These are phyloP conservation scores for Clepsis dumicolana DNA, from an alignment of 2,888 invertebrate genomes.

Conservation along the genomic window DNA sequence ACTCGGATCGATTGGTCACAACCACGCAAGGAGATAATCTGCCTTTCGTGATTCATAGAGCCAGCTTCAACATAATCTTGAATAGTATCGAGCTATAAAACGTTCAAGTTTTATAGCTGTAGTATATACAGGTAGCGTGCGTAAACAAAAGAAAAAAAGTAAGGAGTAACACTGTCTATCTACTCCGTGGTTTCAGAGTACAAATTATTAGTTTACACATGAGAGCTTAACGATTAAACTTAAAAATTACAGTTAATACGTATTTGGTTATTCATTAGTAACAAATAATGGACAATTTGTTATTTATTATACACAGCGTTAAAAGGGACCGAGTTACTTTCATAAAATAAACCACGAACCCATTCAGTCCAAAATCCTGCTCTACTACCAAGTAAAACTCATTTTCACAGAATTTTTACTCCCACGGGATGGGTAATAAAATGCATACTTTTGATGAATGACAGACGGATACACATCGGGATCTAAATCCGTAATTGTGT, in stretches of 20 bases:
- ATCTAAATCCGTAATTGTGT: slow-evolving; percentile 33
- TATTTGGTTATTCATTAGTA: too few relatives aligned
- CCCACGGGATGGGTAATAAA: slow-evolving; percentile 10
- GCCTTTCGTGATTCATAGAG: not conserved
- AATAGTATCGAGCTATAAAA: not conserved
- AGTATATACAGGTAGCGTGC: too few relatives aligned
- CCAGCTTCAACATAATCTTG: not conserved
- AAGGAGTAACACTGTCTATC: too few relatives aligned
- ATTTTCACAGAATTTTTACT: not conserved
- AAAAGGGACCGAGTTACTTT: not conserved
- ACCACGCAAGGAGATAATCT: not conserved
- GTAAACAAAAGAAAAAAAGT: too few relatives aligned
- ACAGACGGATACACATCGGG: slow-evolving; percentile 34
- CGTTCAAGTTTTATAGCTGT: not conserved
- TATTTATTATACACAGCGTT: too few relatives aligned
- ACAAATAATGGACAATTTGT: too few relatives aligned
- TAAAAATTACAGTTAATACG: too few relatives aligned
- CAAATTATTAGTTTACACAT: too few relatives aligned
- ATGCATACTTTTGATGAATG: slow-evolving; percentile 29
- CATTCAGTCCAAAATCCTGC: not conserved
- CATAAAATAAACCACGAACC: not conserved
- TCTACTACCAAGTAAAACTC: not conserved
- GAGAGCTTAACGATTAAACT: too few relatives aligned
- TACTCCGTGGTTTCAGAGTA: too few relatives aligned
- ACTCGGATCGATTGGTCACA: not conserved